Evolutionary conservation across 1,140 invertebrate species (phyloP).

Genomic region (Meloidogyne chitwoodi): DNA sequence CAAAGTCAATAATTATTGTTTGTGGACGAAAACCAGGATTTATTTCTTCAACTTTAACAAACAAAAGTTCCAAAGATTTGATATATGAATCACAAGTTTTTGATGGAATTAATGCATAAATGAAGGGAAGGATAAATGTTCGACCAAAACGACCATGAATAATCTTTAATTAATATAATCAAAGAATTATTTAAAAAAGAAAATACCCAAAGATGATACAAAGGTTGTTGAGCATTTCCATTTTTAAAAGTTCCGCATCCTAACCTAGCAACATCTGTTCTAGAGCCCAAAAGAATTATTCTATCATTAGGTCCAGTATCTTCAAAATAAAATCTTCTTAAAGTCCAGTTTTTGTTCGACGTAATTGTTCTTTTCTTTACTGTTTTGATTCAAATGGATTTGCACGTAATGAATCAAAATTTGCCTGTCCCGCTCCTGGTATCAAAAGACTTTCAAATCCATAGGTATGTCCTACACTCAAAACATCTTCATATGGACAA

Average conservation of each 20-base stretch:
- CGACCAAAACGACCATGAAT: too few species aligned
- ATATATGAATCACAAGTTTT: neutral
- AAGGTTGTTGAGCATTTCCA: neutral
- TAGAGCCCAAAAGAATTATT: neutral
- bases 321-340: neutral
- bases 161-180: too few species aligned
- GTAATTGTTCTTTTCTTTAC: conserved; percentile 85
- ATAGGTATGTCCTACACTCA: too few species aligned
- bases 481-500: too few species aligned
- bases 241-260: neutral
- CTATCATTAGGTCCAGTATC: neutral
- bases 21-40: too few species aligned
- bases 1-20: too few species aligned
- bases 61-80: neutral
- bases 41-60: too few species aligned
- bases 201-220: conserved; percentile 1
- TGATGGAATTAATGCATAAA: neutral
- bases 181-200: neutral
- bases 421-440: conserved; percentile 84
- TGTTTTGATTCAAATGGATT: conserved; percentile 91
- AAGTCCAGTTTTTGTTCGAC: too few species aligned
- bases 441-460: conserved; percentile 81
- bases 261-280: neutral
- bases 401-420: conserved; percentile 88
- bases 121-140: neutral